Percentiles rank a stretch among this genome's conserved stretches.
Evolutionary conservation across 2,113 vertebrate genomes (phyloP).

Genomic region (Pangasianodon gigas): DNA sequence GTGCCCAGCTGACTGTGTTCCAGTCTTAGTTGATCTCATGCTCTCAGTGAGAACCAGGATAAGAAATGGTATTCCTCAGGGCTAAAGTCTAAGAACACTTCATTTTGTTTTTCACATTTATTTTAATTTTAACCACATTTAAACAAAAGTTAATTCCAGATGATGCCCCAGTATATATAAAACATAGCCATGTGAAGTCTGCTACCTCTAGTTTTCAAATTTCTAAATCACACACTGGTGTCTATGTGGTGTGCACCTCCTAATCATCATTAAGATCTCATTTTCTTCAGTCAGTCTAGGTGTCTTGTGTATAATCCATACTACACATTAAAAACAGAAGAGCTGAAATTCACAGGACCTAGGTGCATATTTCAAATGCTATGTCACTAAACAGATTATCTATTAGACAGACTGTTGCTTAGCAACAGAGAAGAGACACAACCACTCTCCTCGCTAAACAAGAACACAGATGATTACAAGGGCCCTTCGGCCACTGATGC

Average conservation of each 20-base stretch:
- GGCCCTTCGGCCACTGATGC: neutral
- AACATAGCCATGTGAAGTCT: neutral
- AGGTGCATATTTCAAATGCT: neutral
- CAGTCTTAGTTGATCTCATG: slow-evolving; percentile 1
- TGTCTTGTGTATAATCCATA: neutral
- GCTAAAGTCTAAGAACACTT: neutral
- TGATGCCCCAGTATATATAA: neutral
- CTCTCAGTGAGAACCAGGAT: neutral
- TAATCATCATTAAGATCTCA: neutral
- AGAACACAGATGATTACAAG: neutral
- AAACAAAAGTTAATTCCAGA: neutral
- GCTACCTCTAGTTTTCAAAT: neutral
- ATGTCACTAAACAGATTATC: slow-evolving; percentile 6
- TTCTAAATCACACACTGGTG: neutral
- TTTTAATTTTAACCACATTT: neutral
- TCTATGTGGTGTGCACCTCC: neutral
- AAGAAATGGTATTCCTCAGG: neutral
- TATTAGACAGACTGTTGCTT: neutral
- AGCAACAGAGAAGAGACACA: slow-evolving; percentile 13
- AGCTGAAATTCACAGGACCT: neutral
- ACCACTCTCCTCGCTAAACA: neutral
- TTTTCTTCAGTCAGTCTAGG: neutral
- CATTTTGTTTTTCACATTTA: neutral
- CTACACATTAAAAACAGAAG: neutral
- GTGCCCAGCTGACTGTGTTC: slow-evolving; percentile 15